Evolutionary conservation across 1,140 invertebrate genomes (phyloP), one percentile per base, ranked within the genome.

Genomic region (Drosophila setifemur): DNA sequence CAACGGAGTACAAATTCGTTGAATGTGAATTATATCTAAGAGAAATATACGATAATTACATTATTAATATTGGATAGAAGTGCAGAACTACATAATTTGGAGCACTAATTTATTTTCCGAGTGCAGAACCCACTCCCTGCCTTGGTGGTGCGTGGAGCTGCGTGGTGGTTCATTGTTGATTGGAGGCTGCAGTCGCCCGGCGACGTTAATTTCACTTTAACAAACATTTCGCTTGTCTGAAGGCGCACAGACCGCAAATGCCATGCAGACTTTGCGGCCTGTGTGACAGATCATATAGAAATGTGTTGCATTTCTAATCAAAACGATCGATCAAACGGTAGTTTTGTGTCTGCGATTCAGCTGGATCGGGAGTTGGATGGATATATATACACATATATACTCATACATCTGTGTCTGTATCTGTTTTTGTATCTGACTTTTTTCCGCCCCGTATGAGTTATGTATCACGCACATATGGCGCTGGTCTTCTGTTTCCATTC

Each of bases 271-370:
- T 81, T 78, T 77, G 77, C 73, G 78, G 77, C 78, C 74, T 69
- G 48, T 77, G 85, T 88, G 86, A 88, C 86, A 88, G 86, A 88
- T 88, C 86, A 88, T 79, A 85, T 67, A 86, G 76, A 86, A 86
- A 89, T 89, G 86, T 88, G 81, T 87, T 89, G 87, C 81, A 89
- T 89, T 89, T 89, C 81, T 89, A 89, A 89, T 89, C 86, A 86
- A 89, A 89, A 73, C 86, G 71, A 89, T 89, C 86, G 81, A 89
- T 89, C 86, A 89, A 89, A 89, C 86, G 86, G 86, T 89, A 89
- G 86, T 89, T 89, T 89, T 74, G 58, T 86, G 75, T 73, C 68
- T 70, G 43, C 49, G 40, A 26, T 43, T 26, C 4, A 42, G 9
- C 9, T 11, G 18, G 48, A 55, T 31, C 23, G 33, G n/a, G 25